Evolutionary conservation across 1,140 invertebrate species (phyloP).

Genomic region (Eurosta solidaginis): DNA sequence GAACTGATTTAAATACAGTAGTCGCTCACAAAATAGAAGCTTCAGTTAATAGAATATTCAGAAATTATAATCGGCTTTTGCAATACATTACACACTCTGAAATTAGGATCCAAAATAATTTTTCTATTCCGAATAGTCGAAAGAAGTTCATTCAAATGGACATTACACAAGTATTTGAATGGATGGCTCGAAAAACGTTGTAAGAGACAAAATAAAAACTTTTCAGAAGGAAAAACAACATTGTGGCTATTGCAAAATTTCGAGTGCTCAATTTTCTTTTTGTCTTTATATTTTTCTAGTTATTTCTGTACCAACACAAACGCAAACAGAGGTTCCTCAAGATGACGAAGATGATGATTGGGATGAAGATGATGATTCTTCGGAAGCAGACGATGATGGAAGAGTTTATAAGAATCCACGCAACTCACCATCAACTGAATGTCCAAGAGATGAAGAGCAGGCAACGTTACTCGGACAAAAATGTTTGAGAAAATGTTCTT

Average conservation of each 20-base stretch:
- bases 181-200: no score
- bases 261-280: no score
- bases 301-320: slow-evolving; percentile 48
- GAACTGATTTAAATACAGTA: no score
- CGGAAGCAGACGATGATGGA: slow-evolving; percentile 66
- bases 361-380: slow-evolving; percentile 64
- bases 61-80: no score
- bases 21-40: no score
- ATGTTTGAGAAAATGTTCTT: slow-evolving; percentile 90
- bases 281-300: slow-evolving; percentile 37
- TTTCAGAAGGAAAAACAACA: background rate
- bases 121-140: no score
- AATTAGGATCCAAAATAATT: no score
- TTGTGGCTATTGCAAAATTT: background rate
- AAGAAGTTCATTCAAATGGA: no score
- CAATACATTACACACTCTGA: no score
- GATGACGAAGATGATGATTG: slow-evolving; percentile 70
- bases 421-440: slow-evolving; percentile 81
- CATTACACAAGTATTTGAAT: no score
- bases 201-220: background rate
- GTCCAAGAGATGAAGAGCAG: slow-evolving; percentile 80
- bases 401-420: slow-evolving; percentile 86
- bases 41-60: no score
- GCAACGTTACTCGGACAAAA: slow-evolving; percentile 72
- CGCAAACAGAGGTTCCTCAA: slow-evolving; percentile 60